Evolutionary conservation across 2,113 vertebrate species (phyloP).

Genomic region (Nothocercus julius): DNA sequence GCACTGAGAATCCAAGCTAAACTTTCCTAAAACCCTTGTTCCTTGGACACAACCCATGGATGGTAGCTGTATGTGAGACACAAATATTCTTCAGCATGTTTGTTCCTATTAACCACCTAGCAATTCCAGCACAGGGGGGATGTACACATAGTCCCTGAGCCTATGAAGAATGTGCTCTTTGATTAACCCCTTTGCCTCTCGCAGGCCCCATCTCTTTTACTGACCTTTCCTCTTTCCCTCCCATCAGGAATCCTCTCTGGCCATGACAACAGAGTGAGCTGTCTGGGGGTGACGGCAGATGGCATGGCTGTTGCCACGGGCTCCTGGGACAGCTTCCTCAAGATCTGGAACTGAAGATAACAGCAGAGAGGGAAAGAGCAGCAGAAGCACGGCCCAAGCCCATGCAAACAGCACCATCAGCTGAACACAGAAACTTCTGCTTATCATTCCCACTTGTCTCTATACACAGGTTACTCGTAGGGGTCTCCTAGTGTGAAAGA

Average conservation of each 20-base stretch:
- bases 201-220: too few species aligned
- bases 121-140: rapidly evolving
- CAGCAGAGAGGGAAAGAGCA: slow-evolving; percentile 1
- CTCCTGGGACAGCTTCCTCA: slow-evolving; percentile 99
- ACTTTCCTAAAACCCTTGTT: background rate
- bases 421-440: slow-evolving; percentile 24
- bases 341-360: slow-evolving; percentile 91
- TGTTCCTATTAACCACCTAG: background rate
- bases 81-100: background rate
- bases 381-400: background rate
- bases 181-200: background rate
- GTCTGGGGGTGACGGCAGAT: slow-evolving; percentile 90
- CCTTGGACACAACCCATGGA: background rate
- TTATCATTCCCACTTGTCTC: slow-evolving; percentile 32
- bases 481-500: slow-evolving; percentile 14
- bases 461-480: slow-evolving; percentile 43
- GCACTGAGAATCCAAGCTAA: background rate
- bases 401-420: background rate
- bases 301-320: slow-evolving; percentile 97
- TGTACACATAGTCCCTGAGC: background rate
- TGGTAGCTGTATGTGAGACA: rapidly evolving
- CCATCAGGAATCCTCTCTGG: slow-evolving; percentile 90
- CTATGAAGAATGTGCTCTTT: rapidly evolving
- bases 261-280: slow-evolving; percentile 98
- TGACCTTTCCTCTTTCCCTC: background rate